phyloP scores from a whole-genome alignment of 2,797 vertebrate species.

The Tokudaia muenninki region DNA sequence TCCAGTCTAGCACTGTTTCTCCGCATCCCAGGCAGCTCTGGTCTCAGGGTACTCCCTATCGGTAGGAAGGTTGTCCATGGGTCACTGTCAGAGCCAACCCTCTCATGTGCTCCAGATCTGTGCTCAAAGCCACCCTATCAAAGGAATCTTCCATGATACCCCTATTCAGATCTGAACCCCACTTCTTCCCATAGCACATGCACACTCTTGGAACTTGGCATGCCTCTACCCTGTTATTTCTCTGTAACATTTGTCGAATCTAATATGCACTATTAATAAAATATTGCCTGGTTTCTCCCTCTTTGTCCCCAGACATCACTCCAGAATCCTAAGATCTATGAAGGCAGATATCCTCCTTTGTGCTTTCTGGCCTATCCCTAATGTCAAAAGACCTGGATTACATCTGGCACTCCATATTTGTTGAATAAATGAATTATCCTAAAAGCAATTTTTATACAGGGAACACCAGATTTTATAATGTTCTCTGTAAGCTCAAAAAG shows the following conservation, averaged over 20 bases:
- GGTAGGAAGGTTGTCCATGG: background rate
- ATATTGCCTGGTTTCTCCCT: background rate
- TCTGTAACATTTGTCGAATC: background rate
- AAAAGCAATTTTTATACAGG: slow-evolving; percentile 67
- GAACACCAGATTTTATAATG: slow-evolving; percentile 68
- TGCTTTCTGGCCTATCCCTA: background rate
- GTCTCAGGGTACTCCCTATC: background rate
- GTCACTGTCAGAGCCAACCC: background rate
- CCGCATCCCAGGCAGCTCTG: background rate
- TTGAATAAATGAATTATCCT: slow-evolving; percentile 60
- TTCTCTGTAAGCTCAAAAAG: slow-evolving; percentile 61
- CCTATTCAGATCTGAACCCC: background rate
- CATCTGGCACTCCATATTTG: slow-evolving; percentile 44
- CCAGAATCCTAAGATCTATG: slow-evolving; percentile 31
- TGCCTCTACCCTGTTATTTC: background rate
- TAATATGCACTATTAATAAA: background rate
- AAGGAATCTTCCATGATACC: background rate
- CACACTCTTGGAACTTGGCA: background rate
- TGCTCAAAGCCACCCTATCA: background rate
- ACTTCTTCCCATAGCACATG: background rate
- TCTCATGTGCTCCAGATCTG: background rate
- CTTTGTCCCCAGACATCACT: background rate
- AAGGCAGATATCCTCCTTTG: background rate
- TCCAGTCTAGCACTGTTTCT: background rate
- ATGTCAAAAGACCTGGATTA: slow-evolving; percentile 20